Percentiles rank a stretch among this genome's conserved stretches.
Evolutionary conservation across 2,113 vertebrate species (phyloP).

Genomic region (Mus spicilegus): DNA sequence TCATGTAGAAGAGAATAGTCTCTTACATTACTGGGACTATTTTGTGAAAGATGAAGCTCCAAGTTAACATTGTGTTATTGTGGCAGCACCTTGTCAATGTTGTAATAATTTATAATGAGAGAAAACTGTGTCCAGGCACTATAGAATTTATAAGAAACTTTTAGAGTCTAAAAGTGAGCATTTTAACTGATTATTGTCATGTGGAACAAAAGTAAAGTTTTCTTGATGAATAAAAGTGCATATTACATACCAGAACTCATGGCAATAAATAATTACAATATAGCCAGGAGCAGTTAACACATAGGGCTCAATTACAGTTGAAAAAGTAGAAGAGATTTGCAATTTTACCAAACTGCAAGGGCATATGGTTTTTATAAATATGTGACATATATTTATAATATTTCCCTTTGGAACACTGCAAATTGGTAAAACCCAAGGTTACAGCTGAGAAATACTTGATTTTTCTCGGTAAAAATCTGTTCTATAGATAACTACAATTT

Average conservation of each 20-base stretch:
- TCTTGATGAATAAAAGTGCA: not conserved
- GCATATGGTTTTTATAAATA: conserved; percentile 53
- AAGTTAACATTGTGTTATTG: conserved; percentile 60
- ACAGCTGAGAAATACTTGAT: not conserved
- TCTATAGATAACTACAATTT: not conserved
- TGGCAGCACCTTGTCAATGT: not conserved
- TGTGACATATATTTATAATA: conserved; percentile 47
- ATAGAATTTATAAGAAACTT: conserved; percentile 65
- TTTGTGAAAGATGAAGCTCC: conserved; percentile 61
- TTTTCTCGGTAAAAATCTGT: not conserved
- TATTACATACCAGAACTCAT: conserved; percentile 58
- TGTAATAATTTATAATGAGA: conserved; percentile 59
- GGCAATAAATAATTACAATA: conserved; percentile 63
- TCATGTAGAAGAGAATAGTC: conserved; percentile 5
- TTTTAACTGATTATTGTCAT: conserved; percentile 48
- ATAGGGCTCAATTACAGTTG: conserved; percentile 50
- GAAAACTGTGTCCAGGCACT: conserved; percentile 24
- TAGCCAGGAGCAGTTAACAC: conserved; percentile 43
- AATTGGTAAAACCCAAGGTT: conserved; percentile 49
- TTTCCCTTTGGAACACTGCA: not conserved
- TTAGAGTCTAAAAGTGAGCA: conserved; percentile 63
- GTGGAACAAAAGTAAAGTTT: conserved; percentile 52
- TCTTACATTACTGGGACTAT: conserved; percentile 48
- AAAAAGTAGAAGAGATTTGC: not conserved
- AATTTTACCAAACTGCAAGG: conserved; percentile 44